Evolutionary conservation across 2,113 vertebrate species (phyloP).

Genomic region (Malaclemys terrapin): DNA sequence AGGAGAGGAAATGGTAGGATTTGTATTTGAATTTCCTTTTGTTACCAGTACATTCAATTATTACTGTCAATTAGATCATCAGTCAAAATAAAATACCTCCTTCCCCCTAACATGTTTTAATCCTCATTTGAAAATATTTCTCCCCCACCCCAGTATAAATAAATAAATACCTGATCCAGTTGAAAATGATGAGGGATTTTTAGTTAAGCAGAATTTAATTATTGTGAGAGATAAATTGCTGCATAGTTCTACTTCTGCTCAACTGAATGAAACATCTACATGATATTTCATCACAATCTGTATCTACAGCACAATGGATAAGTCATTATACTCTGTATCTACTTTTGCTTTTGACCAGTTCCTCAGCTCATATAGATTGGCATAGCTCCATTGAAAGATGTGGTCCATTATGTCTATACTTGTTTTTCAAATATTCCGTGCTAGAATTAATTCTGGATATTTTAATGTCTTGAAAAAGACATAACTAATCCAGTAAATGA

Average conservation of each 20-base stretch:
- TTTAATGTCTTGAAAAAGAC: conserved; percentile 11
- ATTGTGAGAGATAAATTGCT: conserved; percentile 43
- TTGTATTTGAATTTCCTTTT: not conserved
- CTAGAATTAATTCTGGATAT: conserved; percentile 14
- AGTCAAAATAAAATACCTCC: not conserved
- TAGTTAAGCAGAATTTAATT: conserved; percentile 23
- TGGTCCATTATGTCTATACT: not conserved
- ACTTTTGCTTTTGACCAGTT: conserved; percentile 59
- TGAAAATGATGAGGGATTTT: not conserved
- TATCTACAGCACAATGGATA: conserved; percentile 35
- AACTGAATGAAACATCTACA: conserved; percentile 48
- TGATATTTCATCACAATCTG: conserved; percentile 35
- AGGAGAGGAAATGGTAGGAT: not conserved
- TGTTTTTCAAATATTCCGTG: not conserved
- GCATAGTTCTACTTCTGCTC: conserved; percentile 34
- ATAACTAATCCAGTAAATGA: conserved; percentile 7
- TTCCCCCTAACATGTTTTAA: not conserved
- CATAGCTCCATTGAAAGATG: conserved; percentile 8
- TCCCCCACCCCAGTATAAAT: rapidly evolving
- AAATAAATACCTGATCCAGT: not conserved
- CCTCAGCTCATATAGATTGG: not conserved
- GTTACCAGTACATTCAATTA: not conserved
- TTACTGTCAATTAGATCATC: not conserved
- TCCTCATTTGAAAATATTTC: not conserved
- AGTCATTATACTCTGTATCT: conserved; percentile 26